Base-by-base conservation (phyloP, 1,140 invertebrate genomes). In the Bacillus rossius region DNA sequence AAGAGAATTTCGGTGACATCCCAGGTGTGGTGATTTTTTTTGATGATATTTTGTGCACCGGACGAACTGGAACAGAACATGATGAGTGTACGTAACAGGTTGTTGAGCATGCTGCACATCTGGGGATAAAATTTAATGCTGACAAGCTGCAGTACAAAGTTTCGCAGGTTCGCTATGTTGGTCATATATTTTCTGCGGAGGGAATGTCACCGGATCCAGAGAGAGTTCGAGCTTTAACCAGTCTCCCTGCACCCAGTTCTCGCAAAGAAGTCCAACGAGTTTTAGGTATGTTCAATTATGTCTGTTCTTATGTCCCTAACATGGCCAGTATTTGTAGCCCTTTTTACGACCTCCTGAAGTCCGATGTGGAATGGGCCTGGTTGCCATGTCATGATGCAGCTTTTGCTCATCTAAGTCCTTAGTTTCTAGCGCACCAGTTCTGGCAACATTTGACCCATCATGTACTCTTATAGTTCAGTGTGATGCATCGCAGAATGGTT, bases 211-310 rank as follows among this genome's bases (percentile, higher is more conserved):
- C 29, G 4, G 23, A 25, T 20, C 23, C 43, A 20, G 43, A 45
- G 43, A 45, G 43, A 45, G 23, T 45, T 20, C 10, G 43, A 5
- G 43, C 43, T 3, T 8, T 45, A 8, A 25, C 23, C 10, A 25
- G 23, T 45, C 10, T 45, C 5, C 43, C 43, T 7, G 43, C 23
- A 20, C 43, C 43, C 17, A 45, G 5, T 8, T 45, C 13, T 20
- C 8, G 17, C 43, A 25, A 45, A 25, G 43, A 45, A 25, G 43
- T 45, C 4, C 17, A 25, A 13, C 5, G 43, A 25, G 17, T 45
- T 19, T 25, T 45, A 45, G 23, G 43, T 45, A 45, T 45, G 43
- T 25, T 45, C 17, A 45, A 45, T n/a, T 45, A 45, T 45, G 43
- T 13, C 17, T n/a, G n/a, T 25, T 25, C 17, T 7, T 45, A 20